phyloP scores from a whole-genome alignment of 2,113 vertebrate species.

The Xiphias gladius region DNA sequence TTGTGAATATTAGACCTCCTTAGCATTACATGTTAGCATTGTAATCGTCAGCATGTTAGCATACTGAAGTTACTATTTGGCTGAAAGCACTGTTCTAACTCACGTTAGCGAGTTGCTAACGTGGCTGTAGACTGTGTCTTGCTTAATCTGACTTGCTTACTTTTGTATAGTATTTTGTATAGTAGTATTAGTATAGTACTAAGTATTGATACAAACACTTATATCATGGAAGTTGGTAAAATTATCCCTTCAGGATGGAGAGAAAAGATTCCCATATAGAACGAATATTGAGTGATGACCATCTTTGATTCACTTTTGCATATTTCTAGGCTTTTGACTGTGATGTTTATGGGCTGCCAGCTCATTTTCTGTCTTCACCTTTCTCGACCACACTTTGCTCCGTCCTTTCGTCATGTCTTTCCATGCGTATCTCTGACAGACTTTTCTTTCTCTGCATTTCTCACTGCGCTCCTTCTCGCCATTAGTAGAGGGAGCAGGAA shows the following conservation, averaged over 20 bases:
- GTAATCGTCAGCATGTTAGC: background rate
- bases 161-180: too few species aligned
- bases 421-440: background rate
- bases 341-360: too few species aligned
- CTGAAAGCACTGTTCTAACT: background rate
- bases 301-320: too few species aligned
- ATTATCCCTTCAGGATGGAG: too few species aligned
- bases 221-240: too few species aligned
- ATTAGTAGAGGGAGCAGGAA: slow-evolving; percentile 15
- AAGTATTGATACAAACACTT: too few species aligned
- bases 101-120: too few species aligned
- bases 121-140: too few species aligned
- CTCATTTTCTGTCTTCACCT: background rate
- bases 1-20: background rate
- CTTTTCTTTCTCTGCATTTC: background rate
- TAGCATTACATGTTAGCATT: background rate
- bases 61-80: background rate
- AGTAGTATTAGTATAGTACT: too few species aligned
- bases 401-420: background rate
- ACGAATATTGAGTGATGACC: too few species aligned
- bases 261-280: too few species aligned
- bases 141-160: background rate
- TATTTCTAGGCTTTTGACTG: too few species aligned
- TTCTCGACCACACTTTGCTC: background rate
- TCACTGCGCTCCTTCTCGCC: slow-evolving; percentile 5